Evolutionary conservation across 2,888 invertebrate genomes (phyloP), one percentile per base, ranked within the genome.

Genomic region (Microctonus hyperodae): DNA sequence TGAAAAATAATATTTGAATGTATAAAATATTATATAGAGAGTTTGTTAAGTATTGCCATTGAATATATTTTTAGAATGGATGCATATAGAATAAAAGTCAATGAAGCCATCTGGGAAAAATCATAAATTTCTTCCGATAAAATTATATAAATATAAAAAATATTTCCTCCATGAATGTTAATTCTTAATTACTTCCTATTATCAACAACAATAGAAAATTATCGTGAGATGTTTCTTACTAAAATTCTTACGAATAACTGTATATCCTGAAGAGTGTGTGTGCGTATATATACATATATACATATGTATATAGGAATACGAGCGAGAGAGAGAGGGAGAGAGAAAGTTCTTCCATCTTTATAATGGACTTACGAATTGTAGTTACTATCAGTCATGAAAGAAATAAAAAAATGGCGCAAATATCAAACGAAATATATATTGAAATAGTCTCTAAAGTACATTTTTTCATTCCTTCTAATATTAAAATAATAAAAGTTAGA

Each of bases 281-380:
- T 22, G 40, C 44, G n/a, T 59, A 25, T 20, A 59, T 44, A 28
- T 59, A 59, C 59, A 59, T 40, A 44, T 23, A 37, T n/a, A n/a
- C n/a, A n/a, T n/a, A n/a, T n/a, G n/a, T n/a, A n/a, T n/a, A n/a
- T n/a, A n/a, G n/a, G n/a, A n/a, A n/a, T n/a, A n/a, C n/a, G n/a
- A n/a, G n/a, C n/a, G n/a, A n/a, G n/a, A n/a, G n/a, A n/a, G n/a
- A n/a, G n/a, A n/a, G n/a, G n/a, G n/a, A n/a, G n/a, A n/a, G n/a
- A n/a, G n/a, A n/a, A n/a, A n/a, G n/a, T n/a, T n/a, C n/a, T n/a
- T n/a, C n/a, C n/a, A n/a, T n/a, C n/a, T n/a, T n/a, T n/a, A n/a
- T n/a, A n/a, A n/a, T n/a, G n/a, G n/a, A n/a, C n/a, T n/a, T n/a
- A n/a, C n/a, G n/a, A n/a, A n/a, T n/a, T n/a, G n/a, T n/a, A n/a